These are phyloP conservation scores for Andrena camellia DNA, from an alignment of 2,888 invertebrate species.

Conservation along the genomic window DNA sequence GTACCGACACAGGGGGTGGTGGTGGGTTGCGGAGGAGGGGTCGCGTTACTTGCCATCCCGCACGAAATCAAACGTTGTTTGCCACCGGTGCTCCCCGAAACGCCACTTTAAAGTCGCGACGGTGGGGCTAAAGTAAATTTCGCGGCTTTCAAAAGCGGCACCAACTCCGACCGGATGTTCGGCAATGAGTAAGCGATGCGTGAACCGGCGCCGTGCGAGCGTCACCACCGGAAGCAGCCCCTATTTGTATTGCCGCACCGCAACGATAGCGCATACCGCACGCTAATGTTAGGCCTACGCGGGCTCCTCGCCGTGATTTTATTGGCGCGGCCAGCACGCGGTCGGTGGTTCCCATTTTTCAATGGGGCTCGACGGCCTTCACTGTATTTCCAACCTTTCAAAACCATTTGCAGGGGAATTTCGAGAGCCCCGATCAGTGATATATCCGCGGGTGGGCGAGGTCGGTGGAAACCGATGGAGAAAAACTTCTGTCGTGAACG, in stretches of 20 bases:
- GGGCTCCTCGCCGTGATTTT: slow-evolving; percentile 20
- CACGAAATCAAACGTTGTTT: slow-evolving; percentile 69
- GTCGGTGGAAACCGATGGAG: too few relatives aligned
- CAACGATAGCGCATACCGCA: slow-evolving; percentile 66
- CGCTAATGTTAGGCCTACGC: slow-evolving; percentile 55
- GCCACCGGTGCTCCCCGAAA: slow-evolving; percentile 46
- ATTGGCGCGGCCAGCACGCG: slow-evolving; percentile 19
- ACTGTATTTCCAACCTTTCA: too few relatives aligned
- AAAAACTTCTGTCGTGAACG: slow-evolving; percentile 4
- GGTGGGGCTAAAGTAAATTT: slow-evolving; percentile 73
- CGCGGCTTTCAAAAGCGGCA: slow-evolving; percentile 71
- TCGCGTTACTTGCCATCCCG: slow-evolving; percentile 36
- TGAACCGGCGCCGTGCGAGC: slow-evolving; percentile 71
- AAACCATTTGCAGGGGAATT: background rate
- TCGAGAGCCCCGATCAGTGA: background rate
- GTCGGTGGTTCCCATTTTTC: slow-evolving; percentile 1
- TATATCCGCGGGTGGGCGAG: too few relatives aligned
- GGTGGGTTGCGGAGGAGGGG: background rate
- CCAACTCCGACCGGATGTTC: slow-evolving; percentile 70
- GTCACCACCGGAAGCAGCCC: slow-evolving; percentile 69
- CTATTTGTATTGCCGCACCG: slow-evolving; percentile 72
- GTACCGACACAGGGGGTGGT: background rate
- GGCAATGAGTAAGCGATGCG: slow-evolving; percentile 78
- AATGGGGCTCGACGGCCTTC: background rate
- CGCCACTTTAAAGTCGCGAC: slow-evolving; percentile 69